Evolutionary conservation across 2,113 vertebrate genomes (phyloP), one percentile per base, ranked within the genome.

Genomic region (Clarias gariepinus): DNA sequence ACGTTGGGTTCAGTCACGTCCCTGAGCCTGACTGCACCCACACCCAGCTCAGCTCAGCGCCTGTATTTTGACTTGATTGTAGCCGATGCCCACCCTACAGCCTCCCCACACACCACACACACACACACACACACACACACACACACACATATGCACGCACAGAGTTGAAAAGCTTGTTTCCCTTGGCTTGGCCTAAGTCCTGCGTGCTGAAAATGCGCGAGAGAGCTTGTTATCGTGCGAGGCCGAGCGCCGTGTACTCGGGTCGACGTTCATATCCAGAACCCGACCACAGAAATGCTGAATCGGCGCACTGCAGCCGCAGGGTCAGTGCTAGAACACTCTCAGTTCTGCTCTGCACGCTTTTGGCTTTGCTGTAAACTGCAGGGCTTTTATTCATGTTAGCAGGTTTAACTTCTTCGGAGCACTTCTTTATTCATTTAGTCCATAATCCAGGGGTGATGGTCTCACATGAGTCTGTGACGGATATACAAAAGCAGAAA

Each of bases 1-100:
- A 16, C 69, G 84, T 16, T 84, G 89, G 33, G 87, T 60, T 90
- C 85, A 82, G 89, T 90, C 89, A 90, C 89, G 89, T 88, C 89
- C 47, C 87, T 19, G 60, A 58, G 69, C 57, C 13, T 18, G 81
- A 77, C 81, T 76, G 85, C 60, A 55, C 77, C 81, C 71, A 30
- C 83, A 64, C 79, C 69, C 83, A 61, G 82, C 77, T 52, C 83
- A 61, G 82, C 77, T 52, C 57, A 52, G 58, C 61, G 58, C 28
- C n/a, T 87, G 82, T 79, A 71, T 87, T 85, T 69, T 87, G 69
- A 61, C 41, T 85, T 63, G 71, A 82, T 69, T 85, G 47, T 12
- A 82, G 83, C 33, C 73, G 57, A 85, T 83, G 88, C 83, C 79
- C 78, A 33, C 74, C n/a, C 58, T 73, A 47, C 81, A 64, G 47